Percentiles rank a stretch among this genome's conserved stretches.
Conservation (phyloP, 2,797 vertebrate genomes). For the Buphagus erythrorhynchus region DNA sequence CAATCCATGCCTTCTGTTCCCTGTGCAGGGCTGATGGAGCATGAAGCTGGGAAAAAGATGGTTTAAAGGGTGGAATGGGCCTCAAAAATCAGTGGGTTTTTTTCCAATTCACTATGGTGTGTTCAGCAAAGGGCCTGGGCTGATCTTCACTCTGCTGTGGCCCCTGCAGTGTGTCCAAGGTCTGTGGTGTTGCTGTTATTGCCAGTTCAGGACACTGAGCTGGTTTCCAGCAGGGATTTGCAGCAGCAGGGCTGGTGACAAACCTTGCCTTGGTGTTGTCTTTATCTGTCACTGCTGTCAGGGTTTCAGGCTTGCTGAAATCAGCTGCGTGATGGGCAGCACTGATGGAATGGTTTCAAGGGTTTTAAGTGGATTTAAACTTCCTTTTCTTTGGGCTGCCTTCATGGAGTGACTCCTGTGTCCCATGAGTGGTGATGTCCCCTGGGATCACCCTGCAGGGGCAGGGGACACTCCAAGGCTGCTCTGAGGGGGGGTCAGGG, state of each 20-base stretch:
- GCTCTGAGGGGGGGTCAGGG: background rate
- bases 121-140: background rate
- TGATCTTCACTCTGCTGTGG: too few relatives aligned
- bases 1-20: background rate
- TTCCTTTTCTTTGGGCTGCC: background rate
- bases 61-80: background rate
- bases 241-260: background rate
- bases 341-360: background rate
- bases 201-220: too few relatives aligned
- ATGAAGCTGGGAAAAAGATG: background rate
- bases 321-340: rapidly evolving
- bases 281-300: rapidly evolving
- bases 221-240: too few relatives aligned
- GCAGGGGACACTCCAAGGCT: background rate
- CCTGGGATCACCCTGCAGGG: background rate
- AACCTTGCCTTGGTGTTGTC: background rate
- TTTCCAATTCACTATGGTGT: rapidly evolving
- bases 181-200: too few relatives aligned
- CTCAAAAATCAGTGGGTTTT: background rate
- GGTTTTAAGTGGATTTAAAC: rapidly evolving
- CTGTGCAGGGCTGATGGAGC: background rate
- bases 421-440: rapidly evolving
- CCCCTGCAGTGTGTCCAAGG: too few relatives aligned
- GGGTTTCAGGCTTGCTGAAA: background rate
- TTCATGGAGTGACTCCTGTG: background rate